A percentile compares a stretch with the other conserved stretches of the same genome.
Conservation (phyloP, 2,797 vertebrate genomes). For the Melanotaenia parkinsoni region DNA sequence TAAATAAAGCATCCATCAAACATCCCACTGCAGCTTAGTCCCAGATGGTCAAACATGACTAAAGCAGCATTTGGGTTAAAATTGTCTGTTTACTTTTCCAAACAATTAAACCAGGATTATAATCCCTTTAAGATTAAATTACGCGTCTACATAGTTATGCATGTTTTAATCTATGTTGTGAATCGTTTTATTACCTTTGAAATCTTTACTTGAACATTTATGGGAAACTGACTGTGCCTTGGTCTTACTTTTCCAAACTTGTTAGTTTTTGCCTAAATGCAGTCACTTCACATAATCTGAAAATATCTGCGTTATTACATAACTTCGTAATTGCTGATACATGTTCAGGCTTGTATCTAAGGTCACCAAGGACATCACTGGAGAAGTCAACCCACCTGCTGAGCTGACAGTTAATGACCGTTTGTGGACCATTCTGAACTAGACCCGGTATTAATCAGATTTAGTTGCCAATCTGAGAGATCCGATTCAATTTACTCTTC, state of each 20-base stretch:
- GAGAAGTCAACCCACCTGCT: background rate
- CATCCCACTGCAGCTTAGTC: constrained; percentile 4
- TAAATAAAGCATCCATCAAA: background rate
- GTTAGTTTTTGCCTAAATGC: background rate
- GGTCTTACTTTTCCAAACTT: background rate
- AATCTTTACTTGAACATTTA: background rate
- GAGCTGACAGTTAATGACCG: constrained; percentile 5
- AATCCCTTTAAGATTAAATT: background rate
- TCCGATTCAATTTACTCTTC: background rate
- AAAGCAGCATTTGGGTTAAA: background rate
- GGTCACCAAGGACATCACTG: background rate
- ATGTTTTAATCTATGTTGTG: too few species aligned
- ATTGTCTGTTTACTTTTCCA: background rate
- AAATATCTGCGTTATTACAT: background rate
- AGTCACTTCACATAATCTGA: background rate
- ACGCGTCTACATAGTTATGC: background rate
- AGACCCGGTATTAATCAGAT: constrained; percentile 5
- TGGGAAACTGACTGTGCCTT: background rate
- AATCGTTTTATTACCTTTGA: background rate
- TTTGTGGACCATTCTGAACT: background rate
- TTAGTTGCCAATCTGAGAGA: background rate
- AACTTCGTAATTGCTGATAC: background rate
- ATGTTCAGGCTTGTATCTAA: background rate
- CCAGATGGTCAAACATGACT: constrained; percentile 2
- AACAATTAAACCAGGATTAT: background rate